Conservation (phyloP, 2,113 vertebrate species). For the Athene cunicularia region DNA sequence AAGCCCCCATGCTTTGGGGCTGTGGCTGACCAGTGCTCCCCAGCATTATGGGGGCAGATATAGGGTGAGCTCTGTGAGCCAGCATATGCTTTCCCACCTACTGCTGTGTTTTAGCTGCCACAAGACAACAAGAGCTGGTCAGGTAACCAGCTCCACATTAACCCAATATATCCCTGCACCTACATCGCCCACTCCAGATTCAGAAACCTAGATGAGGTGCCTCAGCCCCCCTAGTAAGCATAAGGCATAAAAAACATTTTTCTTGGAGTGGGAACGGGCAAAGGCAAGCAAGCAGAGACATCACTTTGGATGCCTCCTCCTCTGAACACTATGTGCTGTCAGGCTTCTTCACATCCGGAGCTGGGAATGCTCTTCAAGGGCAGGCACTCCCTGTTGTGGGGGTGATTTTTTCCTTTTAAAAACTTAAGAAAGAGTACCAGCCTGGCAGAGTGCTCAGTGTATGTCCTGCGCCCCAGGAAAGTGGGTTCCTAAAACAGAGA, state of each 20-base stretch:
- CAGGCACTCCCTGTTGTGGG: not conserved
- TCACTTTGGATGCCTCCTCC: not conserved
- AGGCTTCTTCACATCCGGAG: not conserved
- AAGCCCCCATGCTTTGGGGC: not conserved
- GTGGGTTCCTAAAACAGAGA: not conserved
- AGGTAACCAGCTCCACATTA: not conserved
- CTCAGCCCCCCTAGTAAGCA: not conserved
- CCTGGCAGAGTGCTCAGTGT: fast-evolving
- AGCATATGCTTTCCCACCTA: not conserved
- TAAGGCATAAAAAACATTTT: not conserved
- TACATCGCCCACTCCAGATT: not conserved
- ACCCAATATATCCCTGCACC: not conserved
- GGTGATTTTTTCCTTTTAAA: not conserved
- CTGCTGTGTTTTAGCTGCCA: not conserved
- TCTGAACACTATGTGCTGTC: not conserved
- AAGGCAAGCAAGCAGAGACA: not conserved
- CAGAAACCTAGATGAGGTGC: not conserved
- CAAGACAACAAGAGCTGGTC: not conserved
- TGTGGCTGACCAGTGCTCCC: not conserved
- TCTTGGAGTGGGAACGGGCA: not conserved
- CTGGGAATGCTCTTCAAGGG: not conserved
- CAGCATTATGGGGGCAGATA: not conserved
- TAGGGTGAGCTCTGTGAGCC: not conserved
- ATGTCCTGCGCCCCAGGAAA: not conserved
- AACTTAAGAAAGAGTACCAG: not conserved